Percentiles rank a stretch among this genome's conserved stretches.
Evolutionary conservation across 2,888 invertebrate genomes (phyloP).

Genomic region (Scotopteryx bipunctaria): DNA sequence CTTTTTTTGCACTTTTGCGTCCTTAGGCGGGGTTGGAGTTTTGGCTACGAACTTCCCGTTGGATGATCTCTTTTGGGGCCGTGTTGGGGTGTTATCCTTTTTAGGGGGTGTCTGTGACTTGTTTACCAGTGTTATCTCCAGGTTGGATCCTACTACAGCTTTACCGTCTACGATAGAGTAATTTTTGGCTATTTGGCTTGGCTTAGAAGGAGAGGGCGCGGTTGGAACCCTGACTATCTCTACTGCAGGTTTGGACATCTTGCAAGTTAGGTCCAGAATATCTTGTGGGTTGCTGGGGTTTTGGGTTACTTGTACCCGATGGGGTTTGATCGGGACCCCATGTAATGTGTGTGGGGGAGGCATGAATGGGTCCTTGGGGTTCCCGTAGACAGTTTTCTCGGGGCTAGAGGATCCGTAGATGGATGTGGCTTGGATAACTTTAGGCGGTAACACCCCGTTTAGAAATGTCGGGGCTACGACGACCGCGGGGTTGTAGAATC

Average conservation of each 20-base stretch:
- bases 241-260: conserved; percentile 70
- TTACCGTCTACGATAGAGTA: conserved; percentile 71
- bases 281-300: conserved; percentile 72
- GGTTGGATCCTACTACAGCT: conserved; percentile 83
- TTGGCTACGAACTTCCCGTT: conserved; percentile 83
- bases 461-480: conserved; percentile 47
- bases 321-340: conserved; percentile 66
- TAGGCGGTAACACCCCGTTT: conserved; percentile 71
- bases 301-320: conserved; percentile 39
- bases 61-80: conserved; percentile 76
- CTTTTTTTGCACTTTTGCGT: conserved; percentile 55
- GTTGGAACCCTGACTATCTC: conserved; percentile 84
- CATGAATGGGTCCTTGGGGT: conserved; percentile 87
- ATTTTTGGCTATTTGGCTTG: conserved; percentile 74
- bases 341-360: conserved; percentile 79
- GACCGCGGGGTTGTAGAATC: conserved; percentile 15
- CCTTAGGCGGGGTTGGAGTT: conserved; percentile 67
- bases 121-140: conserved; percentile 88
- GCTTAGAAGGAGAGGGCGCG: conserved; percentile 65
- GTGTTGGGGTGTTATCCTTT: conserved; percentile 46
- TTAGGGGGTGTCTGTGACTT: conserved; percentile 63
- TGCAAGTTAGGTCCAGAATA: conserved; percentile 86
- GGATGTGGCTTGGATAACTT: conserved; percentile 85
- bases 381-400: conserved; percentile 87
- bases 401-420: conserved; percentile 83